Conservation (phyloP, 2,113 vertebrate species). For the Desmodus rotundus region DNA sequence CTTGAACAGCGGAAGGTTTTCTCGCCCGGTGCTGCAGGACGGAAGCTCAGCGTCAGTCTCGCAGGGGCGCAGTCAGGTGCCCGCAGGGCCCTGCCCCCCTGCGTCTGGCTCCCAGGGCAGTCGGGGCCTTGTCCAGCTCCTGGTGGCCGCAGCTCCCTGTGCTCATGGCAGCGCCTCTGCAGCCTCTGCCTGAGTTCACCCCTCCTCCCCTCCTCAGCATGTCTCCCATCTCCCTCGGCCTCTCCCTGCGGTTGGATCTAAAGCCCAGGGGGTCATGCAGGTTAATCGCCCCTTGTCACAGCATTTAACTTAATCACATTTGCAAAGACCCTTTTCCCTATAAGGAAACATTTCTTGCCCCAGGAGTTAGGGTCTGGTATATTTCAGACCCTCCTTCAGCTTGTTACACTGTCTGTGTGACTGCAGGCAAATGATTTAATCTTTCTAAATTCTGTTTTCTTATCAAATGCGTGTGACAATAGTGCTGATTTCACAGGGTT, state of each 20-base stretch:
- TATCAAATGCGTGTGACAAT: neutral
- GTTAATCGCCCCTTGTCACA: too few relatives aligned
- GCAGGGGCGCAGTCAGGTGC: accelerated
- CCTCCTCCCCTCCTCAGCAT: neutral
- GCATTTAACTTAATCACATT: neutral
- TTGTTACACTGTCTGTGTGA: neutral
- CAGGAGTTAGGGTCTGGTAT: neutral
- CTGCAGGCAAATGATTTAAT: neutral
- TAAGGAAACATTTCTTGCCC: neutral
- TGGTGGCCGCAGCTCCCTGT: accelerated
- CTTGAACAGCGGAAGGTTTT: accelerated
- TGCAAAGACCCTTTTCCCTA: neutral
- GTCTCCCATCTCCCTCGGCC: neutral
- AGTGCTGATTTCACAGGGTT: neutral
- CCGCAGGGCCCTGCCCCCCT: neutral
- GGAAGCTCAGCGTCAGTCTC: neutral
- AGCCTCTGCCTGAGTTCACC: neutral
- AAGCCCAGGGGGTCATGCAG: neutral
- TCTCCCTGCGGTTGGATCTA: neutral
- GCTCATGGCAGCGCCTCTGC: accelerated
- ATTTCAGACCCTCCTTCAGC: neutral
- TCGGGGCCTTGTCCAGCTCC: neutral
- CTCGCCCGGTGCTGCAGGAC: too few relatives aligned
- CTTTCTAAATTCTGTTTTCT: neutral
- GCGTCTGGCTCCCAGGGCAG: accelerated